A percentile compares a stretch with the other conserved stretches of the same genome.
Conservation (phyloP, 1,140 invertebrate species). For the Drosophila paulistorum region DNA sequence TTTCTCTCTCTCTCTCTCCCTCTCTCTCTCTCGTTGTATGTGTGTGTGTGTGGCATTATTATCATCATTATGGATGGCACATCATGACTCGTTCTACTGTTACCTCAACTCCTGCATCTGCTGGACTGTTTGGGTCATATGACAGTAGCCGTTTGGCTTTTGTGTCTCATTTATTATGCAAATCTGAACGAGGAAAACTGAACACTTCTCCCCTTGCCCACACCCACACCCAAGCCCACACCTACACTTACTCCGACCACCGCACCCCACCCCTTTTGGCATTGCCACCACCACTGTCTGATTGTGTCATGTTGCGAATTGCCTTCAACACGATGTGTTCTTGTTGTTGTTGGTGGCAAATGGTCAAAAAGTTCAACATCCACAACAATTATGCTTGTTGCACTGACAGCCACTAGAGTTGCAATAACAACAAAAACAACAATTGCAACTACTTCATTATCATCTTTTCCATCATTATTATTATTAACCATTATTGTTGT, state of each 20-base stretch:
- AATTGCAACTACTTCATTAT: slow-evolving; percentile 3
- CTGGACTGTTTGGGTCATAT: slow-evolving; percentile 48
- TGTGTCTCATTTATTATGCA: slow-evolving; percentile 80
- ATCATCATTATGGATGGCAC: slow-evolving; percentile 77
- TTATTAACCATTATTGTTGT: slow-evolving; percentile 19
- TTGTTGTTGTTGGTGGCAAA: slow-evolving; percentile 18
- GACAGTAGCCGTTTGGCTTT: slow-evolving; percentile 76
- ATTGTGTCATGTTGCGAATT: slow-evolving; percentile 32
- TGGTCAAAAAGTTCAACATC: slow-evolving; percentile 62
- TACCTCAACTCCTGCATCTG: background rate
- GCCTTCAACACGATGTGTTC: slow-evolving; percentile 27
- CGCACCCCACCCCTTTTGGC: background rate
- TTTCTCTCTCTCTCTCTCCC: background rate
- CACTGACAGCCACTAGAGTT: slow-evolving; percentile 33
- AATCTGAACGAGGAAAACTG: slow-evolving; percentile 49
- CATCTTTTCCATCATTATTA: slow-evolving; percentile 23
- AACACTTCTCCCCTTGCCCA: slow-evolving; percentile 11
- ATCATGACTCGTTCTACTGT: slow-evolving; percentile 52
- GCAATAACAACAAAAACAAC: slow-evolving; percentile 13
- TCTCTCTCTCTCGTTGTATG: background rate
- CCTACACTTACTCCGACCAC: background rate
- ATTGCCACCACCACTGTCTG: background rate
- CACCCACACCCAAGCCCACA: background rate
- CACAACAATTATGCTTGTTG: slow-evolving; percentile 62
- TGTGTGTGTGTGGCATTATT: slow-evolving; percentile 69